Base-by-base conservation (phyloP, 2,888 invertebrate species). In the Eubasilissa splendida region DNA sequence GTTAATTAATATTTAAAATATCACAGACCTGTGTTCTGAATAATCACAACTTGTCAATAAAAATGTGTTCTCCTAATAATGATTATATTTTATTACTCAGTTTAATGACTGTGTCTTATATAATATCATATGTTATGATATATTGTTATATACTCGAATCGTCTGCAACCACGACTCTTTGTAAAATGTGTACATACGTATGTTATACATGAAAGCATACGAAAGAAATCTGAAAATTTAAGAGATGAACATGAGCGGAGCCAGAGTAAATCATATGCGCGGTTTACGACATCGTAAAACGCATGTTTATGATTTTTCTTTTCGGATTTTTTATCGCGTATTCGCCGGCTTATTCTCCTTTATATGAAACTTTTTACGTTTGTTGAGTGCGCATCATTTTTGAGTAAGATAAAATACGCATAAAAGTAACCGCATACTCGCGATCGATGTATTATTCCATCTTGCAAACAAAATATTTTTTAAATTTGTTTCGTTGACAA, bases 261-360 rank as follows among this genome's bases (percentile, higher is more conserved):
- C 58, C 63, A 7, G 63, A 63, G 73, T 54, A 78, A 78, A 78
- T 78, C 74, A 75, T 68, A 78, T 66, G 77, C 66, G 78, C 59
- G 81, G 68, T 81, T 81, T 81, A 78, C 75, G 74, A 22, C 70
- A 31, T 60, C 71, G 70, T 81, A 81, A 81, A 81, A 81, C 42
- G 56, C 33, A 50, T 52, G 74, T 81, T 80, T 73, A 77, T 73
- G 63, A 73, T 75, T 66, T 79, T 79, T 79, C 77, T 80, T 80
- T 80, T 76, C 76, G 80, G 59, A 80, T 71, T 80, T 80, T 76
- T 71, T 71, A 76, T 80, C 80, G 65, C 78, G n/a, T 33, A 53
- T 68, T 66, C 22, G 56, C 56, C 70, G 77, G 58, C 63, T 73
- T 70, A 70, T 78, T 73, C 58, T 31, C 63, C 56, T 74, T 71